A percentile compares a stretch with the other conserved stretches of the same genome.
Conservation (phyloP, 2,888 invertebrate genomes). For the Imbricaverruca yamaguchii region DNA sequence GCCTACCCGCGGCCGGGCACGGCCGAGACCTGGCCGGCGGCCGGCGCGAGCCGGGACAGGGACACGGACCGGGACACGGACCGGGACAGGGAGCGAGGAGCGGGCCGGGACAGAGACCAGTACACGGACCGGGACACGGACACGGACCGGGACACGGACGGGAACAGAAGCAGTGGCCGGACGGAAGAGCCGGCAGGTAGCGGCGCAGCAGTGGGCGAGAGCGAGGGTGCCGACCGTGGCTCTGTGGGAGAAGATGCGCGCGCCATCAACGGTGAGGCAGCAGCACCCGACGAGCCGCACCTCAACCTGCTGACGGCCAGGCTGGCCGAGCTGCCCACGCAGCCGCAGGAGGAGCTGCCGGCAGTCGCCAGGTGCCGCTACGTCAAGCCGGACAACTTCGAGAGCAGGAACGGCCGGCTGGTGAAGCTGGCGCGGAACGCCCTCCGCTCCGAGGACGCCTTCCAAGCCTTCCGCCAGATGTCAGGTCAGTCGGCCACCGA, state of each 20-base stretch:
- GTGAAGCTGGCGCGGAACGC: constrained; percentile 24
- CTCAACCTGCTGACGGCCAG: not conserved
- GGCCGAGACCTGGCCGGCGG: not conserved
- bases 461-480: not conserved
- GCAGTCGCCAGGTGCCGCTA: constrained; percentile 22
- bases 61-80: no score
- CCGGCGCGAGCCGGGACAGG: not conserved
- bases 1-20: not conserved
- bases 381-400: constrained; percentile 29
- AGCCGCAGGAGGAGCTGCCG: not conserved
- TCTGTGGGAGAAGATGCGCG: not conserved
- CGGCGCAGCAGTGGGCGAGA: not conserved
- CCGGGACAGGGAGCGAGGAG: no score
- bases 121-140: no score
- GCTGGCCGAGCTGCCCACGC: not conserved
- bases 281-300: no score
- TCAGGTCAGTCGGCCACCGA: not conserved
- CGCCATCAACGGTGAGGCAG: no score
- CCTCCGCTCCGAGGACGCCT: not conserved
- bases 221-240: not conserved
- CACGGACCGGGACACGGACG: no score
- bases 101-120: no score
- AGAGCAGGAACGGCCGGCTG: constrained; percentile 28
- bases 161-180: no score
- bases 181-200: no score